phyloP scores from a whole-genome alignment of 2,888 invertebrate genomes.

The Gortyna flavago region DNA sequence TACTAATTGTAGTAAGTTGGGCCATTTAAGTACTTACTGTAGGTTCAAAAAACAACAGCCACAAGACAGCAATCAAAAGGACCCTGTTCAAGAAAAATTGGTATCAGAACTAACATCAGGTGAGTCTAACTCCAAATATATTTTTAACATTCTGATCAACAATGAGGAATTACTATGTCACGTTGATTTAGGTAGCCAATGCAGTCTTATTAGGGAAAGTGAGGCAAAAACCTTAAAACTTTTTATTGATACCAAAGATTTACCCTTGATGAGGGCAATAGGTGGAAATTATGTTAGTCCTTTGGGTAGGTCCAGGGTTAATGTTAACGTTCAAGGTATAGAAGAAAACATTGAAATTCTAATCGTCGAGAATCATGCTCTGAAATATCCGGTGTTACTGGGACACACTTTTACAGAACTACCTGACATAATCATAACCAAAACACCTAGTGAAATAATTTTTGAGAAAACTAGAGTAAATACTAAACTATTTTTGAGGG shows the following conservation, averaged over 20 bases:
- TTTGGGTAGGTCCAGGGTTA: neutral
- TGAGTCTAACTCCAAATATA: slow-evolving; percentile 4
- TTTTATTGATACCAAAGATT: neutral
- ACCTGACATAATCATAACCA: neutral
- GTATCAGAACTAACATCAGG: neutral
- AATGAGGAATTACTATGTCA: neutral
- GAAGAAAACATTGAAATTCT: slow-evolving; percentile 5
- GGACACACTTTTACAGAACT: slow-evolving; percentile 8
- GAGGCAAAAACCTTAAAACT: neutral
- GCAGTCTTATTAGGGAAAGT: neutral
- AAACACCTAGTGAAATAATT: neutral
- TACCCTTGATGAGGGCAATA: neutral
- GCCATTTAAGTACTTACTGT: neutral
- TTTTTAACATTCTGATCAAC: neutral
- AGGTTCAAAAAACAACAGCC: neutral
- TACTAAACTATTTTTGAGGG: neutral
- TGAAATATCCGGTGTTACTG: neutral
- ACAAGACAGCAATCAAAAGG: neutral
- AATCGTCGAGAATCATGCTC: neutral
- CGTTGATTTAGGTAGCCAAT: neutral
- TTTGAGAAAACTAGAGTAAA: neutral
- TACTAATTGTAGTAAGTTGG: slow-evolving; percentile 1
- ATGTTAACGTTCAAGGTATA: neutral
- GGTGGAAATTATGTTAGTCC: slow-evolving; percentile 6
- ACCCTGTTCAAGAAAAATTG: neutral